Evolutionary conservation across 2,888 invertebrate species (phyloP).

Genomic region (Tricholauxania praeusta): DNA sequence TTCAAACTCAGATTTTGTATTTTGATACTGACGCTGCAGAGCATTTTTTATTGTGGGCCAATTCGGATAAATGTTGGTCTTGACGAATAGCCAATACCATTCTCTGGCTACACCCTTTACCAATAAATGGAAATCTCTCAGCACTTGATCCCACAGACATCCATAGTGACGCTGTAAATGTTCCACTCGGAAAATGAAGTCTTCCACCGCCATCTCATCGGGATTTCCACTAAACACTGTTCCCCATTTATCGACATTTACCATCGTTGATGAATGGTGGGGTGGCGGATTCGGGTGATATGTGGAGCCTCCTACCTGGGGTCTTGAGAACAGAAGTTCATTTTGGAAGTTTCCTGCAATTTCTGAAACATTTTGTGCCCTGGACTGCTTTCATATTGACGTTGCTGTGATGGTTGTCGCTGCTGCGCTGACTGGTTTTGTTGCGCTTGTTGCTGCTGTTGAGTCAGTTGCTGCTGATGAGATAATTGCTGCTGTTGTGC

Average conservation of each 20-base stretch:
- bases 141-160: conserved; percentile 11
- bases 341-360: no score
- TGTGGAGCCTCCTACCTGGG: no score
- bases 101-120: conserved; percentile 20
- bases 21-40: conserved; percentile 2
- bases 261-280: no score
- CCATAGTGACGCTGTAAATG: conserved; percentile 15
- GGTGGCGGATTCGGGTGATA: no score
- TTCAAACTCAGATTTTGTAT: conserved; percentile 18
- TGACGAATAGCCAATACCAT: conserved; percentile 34
- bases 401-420: no score
- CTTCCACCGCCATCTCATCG: neutral
- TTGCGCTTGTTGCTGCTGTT: no score
- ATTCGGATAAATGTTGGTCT: neutral
- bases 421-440: no score
- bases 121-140: conserved; percentile 28
- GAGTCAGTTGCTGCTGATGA: no score
- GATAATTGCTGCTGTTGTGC: no score
- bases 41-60: conserved; percentile 16
- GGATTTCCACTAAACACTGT: conserved; percentile 16
- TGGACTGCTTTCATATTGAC: no score
- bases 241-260: conserved; percentile 26
- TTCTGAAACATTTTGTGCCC: no score
- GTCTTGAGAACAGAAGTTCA: no score
- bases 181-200: conserved; percentile 35